A percentile compares a stretch with the other conserved stretches of the same genome.
Evolutionary conservation across 2,797 vertebrate species (phyloP).

Genomic region (Myotis pilosus): DNA sequence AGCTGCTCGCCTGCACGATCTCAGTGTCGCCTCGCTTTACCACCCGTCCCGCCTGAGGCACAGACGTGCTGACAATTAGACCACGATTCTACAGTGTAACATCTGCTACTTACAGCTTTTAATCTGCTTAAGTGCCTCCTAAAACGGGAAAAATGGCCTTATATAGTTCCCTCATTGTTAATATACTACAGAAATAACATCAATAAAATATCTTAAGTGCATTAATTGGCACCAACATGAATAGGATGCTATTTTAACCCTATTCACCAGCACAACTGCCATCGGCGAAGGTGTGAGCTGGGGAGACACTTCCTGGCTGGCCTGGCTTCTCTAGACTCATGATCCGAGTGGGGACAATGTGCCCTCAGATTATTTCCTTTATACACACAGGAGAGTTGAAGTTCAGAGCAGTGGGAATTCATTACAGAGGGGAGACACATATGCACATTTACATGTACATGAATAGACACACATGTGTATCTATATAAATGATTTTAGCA

Average conservation of each 20-base stretch:
- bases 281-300: not conserved
- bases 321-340: not conserved
- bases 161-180: conserved; percentile 58
- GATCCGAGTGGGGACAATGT: not conserved
- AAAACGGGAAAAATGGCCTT: conserved; percentile 69
- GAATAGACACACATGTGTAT: not conserved
- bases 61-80: not conserved
- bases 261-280: conserved; percentile 61
- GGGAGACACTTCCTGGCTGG: conserved; percentile 4
- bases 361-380: not conserved
- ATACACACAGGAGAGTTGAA: not conserved
- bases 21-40: not conserved
- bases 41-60: too few species aligned
- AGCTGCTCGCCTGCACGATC: not conserved
- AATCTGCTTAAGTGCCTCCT: conserved; percentile 71
- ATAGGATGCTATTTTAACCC: conserved; percentile 51
- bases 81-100: not conserved
- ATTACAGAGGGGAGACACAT: not conserved
- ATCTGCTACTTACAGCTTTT: conserved; percentile 38
- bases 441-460: accelerated
- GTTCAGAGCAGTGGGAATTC: not conserved
- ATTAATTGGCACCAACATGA: conserved; percentile 64
- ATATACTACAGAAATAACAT: conserved; percentile 53
- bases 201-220: conserved; percentile 65
- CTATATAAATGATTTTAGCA: not conserved